Evolutionary conservation across 1,140 invertebrate genomes (phyloP).

Genomic region (Pseudomyrmex flavicornis): DNA sequence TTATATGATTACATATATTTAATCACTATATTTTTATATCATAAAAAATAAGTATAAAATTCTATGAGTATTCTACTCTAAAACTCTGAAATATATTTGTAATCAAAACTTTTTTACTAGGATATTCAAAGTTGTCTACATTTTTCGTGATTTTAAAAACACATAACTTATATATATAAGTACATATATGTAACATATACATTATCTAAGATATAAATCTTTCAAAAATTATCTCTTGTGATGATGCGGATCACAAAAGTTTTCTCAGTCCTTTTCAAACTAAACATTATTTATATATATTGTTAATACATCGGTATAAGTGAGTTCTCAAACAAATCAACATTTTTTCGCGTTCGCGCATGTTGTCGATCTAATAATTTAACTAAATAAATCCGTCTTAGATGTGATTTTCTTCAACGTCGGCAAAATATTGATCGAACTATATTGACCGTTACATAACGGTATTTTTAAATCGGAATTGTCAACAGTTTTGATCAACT

Average conservation of each 20-base stretch:
- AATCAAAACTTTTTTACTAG: not conserved
- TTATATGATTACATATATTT: no score
- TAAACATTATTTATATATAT: not conserved
- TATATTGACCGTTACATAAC: conserved; percentile 81
- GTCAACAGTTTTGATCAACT: conserved; percentile 71
- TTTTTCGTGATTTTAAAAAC: conserved; percentile 12
- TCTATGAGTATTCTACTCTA: not conserved
- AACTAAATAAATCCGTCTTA: conserved; percentile 79
- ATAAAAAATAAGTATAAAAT: no score
- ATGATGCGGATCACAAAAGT: not conserved
- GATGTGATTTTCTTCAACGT: conserved; percentile 82
- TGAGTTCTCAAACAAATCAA: not conserved
- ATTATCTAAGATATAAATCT: not conserved
- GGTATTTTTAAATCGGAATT: conserved; percentile 81
- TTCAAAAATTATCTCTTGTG: not conserved
- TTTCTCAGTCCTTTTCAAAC: not conserved
- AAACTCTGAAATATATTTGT: not conserved
- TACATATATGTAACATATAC: not conserved
- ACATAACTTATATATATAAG: not conserved
- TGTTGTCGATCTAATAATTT: conserved; percentile 31
- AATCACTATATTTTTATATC: no score
- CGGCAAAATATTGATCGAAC: conserved; percentile 81
- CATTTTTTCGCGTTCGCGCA: not conserved
- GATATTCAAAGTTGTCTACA: not conserved
- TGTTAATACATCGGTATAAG: not conserved